phyloP scores from a whole-genome alignment of 2,113 vertebrate genomes.

The Megaceryle torquata region DNA sequence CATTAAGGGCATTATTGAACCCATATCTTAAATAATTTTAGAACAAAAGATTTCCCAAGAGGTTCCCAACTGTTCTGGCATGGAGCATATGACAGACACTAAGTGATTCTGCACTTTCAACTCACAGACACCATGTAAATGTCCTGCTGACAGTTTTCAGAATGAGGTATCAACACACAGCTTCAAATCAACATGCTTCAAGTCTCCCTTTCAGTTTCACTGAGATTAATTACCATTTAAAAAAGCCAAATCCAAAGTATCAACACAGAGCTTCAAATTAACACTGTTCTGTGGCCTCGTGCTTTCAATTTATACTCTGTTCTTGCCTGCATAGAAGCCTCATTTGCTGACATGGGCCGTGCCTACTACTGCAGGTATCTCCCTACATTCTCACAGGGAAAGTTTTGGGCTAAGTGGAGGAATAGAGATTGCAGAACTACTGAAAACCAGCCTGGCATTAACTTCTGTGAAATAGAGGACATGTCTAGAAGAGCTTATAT shows the following conservation, averaged over 20 bases:
- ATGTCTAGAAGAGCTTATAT: not conserved
- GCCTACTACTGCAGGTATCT: not conserved
- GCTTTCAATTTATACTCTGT: not conserved
- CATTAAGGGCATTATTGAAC: conserved; percentile 16
- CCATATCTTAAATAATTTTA: not conserved
- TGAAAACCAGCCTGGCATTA: not conserved
- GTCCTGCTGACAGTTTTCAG: not conserved
- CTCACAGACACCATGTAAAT: fast-evolving
- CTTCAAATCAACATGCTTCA: not conserved
- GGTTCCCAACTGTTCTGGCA: not conserved
- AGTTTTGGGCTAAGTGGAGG: not conserved
- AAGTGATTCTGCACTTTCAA: not conserved
- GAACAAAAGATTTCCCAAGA: conserved; percentile 17
- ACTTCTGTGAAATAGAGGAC: not conserved
- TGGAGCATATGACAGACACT: not conserved
- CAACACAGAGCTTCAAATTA: not conserved
- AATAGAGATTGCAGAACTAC: not conserved
- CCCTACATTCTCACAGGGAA: not conserved
- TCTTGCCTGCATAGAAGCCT: not conserved
- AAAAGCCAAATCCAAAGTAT: not conserved
- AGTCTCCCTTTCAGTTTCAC: not conserved
- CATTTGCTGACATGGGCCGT: not conserved
- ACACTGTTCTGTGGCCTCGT: not conserved
- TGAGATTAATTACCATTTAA: not conserved
- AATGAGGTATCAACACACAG: not conserved